Conservation (phyloP, 2,113 vertebrate genomes). For the Hemicordylus capensis region DNA sequence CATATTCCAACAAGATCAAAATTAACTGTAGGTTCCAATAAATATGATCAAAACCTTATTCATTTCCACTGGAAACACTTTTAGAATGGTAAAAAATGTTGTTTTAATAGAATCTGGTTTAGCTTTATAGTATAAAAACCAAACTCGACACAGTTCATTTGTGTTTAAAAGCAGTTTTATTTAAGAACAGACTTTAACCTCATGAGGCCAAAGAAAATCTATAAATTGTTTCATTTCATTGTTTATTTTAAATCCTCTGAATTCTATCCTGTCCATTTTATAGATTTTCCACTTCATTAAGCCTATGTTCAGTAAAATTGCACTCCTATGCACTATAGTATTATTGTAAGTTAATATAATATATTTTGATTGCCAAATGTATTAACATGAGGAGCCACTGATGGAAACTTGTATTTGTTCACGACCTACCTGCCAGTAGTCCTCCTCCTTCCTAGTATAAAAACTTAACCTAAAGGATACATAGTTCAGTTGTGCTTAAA, state of each 20-base stretch:
- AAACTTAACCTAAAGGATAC: neutral
- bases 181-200: neutral
- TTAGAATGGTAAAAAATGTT: neutral
- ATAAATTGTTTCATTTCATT: slow-evolving; percentile 2
- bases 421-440: neutral
- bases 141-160: neutral
- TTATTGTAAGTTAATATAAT: neutral
- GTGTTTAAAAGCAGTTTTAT: neutral
- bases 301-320: neutral
- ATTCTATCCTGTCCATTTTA: neutral
- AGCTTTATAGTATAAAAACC: neutral
- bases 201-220: slow-evolving; percentile 6
- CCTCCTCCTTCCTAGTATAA: neutral
- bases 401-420: neutral
- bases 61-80: neutral
- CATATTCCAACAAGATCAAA: slow-evolving; percentile 6
- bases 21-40: neutral
- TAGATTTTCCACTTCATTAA: neutral
- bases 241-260: neutral
- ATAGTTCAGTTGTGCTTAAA: neutral
- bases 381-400: neutral
- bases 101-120: neutral
- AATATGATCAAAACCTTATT: neutral
- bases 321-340: neutral
- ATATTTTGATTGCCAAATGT: neutral